Conservation (phyloP, 2,888 invertebrate genomes). For the Exocentrus adspersus region DNA sequence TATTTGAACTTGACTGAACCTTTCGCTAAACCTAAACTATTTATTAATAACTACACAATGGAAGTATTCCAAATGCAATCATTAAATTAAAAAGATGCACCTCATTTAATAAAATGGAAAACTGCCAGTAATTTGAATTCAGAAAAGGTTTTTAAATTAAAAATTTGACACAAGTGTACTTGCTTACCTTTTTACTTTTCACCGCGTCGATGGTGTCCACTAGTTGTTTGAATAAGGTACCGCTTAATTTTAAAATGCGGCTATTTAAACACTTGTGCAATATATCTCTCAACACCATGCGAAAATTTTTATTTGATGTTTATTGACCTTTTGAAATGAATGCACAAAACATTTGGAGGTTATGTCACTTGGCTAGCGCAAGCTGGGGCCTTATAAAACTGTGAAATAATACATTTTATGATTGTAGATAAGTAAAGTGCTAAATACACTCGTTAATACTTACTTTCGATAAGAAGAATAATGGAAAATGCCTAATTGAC, state of each 20-base stretch:
- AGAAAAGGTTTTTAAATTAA: background rate
- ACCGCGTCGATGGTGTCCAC: background rate
- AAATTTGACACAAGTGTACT: background rate
- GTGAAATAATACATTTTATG: too few relatives aligned
- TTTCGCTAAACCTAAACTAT: background rate
- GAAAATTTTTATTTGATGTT: slow-evolving; percentile 25
- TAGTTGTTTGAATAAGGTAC: slow-evolving; percentile 14
- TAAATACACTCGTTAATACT: background rate
- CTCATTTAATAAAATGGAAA: slow-evolving; percentile 15
- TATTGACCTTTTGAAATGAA: slow-evolving; percentile 23
- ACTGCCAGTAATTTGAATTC: slow-evolving; percentile 7
- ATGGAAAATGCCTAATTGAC: too few relatives aligned
- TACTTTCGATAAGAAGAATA: background rate
- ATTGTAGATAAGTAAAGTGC: too few relatives aligned
- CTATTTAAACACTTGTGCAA: slow-evolving; percentile 19
- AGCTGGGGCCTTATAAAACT: too few relatives aligned
- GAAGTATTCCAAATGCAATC: slow-evolving; percentile 17
- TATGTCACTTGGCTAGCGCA: background rate
- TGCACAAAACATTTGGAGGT: slow-evolving; percentile 10
- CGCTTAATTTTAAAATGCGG: slow-evolving; percentile 18
- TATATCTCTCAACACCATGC: slow-evolving; percentile 24
- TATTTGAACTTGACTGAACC: too few relatives aligned
- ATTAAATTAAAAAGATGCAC: slow-evolving; percentile 3
- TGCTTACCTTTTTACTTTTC: slow-evolving; percentile 9
- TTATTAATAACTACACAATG: slow-evolving; percentile 9